Evolutionary conservation across 2,888 invertebrate species (phyloP).

Genomic region (Plagodis pulveraria): DNA sequence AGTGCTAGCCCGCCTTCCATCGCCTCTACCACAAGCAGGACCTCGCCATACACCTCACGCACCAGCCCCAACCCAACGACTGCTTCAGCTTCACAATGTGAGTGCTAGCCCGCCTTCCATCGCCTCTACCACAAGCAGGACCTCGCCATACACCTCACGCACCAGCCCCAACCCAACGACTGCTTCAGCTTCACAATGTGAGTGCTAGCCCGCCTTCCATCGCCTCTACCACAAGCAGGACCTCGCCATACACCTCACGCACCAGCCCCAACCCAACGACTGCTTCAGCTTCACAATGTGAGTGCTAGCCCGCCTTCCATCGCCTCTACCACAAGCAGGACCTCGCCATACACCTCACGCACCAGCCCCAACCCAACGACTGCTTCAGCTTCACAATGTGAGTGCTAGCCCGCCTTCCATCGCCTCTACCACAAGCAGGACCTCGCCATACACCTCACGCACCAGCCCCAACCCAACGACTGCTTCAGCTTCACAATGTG

Average conservation of each 20-base stretch:
- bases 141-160: constrained; percentile 87
- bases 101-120: constrained; percentile 90
- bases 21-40: constrained; percentile 90
- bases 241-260: constrained; percentile 87
- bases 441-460: constrained; percentile 87
- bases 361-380: constrained; percentile 87
- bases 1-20: constrained; percentile 90
- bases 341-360: constrained; percentile 87
- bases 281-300: constrained; percentile 90
- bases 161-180: constrained; percentile 87
- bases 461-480: constrained; percentile 87
- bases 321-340: constrained; percentile 90
- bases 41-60: constrained; percentile 87
- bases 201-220: constrained; percentile 90
- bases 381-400: constrained; percentile 90
- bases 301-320: constrained; percentile 90
- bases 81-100: constrained; percentile 90
- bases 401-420: constrained; percentile 90
- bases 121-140: constrained; percentile 90
- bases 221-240: constrained; percentile 90
- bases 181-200: constrained; percentile 90
- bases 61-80: constrained; percentile 87
- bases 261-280: constrained; percentile 87
- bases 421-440: constrained; percentile 90
- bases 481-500: constrained; percentile 90